A percentile compares a stretch with the other conserved stretches of the same genome.
These are phyloP conservation scores for Leptinotarsa peninsularis DNA, from an alignment of 2,888 invertebrate genomes.

Conservation along the genomic window DNA sequence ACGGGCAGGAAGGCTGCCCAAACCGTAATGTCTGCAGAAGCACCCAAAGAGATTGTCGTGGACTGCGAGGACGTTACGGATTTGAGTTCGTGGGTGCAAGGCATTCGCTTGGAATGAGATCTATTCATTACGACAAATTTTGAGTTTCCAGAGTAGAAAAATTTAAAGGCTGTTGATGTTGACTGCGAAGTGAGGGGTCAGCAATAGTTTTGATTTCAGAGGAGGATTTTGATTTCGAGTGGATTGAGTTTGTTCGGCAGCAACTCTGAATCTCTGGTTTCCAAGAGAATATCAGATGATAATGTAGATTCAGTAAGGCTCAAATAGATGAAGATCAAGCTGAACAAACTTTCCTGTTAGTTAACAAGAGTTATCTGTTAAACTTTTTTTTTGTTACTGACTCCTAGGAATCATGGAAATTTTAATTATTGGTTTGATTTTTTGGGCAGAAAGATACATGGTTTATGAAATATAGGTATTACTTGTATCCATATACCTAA, in stretches of 20 bases:
- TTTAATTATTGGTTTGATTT: not conserved
- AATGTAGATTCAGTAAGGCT: too few species aligned
- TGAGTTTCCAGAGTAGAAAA: not conserved
- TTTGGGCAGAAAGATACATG: not conserved
- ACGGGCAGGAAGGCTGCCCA: conserved; percentile 88
- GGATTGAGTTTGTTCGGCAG: too few species aligned
- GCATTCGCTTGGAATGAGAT: conserved; percentile 79
- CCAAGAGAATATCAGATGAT: too few species aligned
- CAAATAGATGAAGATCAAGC: too few species aligned
- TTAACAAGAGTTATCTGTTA: too few species aligned
- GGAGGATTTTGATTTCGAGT: not conserved
- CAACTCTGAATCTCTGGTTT: too few species aligned
- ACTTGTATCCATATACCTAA: not conserved
- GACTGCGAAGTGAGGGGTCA: not conserved
- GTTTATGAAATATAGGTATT: not conserved
- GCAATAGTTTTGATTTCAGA: not conserved
- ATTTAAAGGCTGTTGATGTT: conserved; percentile 2
- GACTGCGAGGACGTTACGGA: conserved; percentile 83
- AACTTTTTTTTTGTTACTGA: too few species aligned
- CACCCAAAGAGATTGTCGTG: conserved; percentile 73
- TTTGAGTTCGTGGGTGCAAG: conserved; percentile 89
- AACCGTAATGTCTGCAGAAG: conserved; percentile 74
- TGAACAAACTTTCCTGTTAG: too few species aligned
- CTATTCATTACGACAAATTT: not conserved
- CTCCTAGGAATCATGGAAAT: too few species aligned